phyloP scores from a whole-genome alignment of 2,113 vertebrate genomes.

The Micromys minutus region DNA sequence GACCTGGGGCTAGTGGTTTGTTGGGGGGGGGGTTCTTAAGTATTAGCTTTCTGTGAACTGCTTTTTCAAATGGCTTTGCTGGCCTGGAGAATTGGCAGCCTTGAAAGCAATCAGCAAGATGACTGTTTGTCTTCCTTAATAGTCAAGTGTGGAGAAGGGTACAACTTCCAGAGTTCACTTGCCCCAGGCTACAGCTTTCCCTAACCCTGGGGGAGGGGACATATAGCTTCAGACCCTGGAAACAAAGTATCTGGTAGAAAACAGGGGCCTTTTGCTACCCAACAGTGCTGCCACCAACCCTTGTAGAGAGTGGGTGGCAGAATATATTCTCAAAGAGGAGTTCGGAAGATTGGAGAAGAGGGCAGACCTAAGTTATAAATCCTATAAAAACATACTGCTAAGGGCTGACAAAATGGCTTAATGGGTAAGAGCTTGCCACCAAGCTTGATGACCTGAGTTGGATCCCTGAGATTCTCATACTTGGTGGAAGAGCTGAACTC shows the following conservation, averaged over 20 bases:
- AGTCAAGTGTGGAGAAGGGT: slow-evolving; percentile 41
- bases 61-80: slow-evolving; percentile 63
- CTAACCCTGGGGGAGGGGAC: background rate
- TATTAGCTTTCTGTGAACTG: slow-evolving; percentile 58
- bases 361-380: background rate
- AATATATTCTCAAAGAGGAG: background rate
- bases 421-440: background rate
- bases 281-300: background rate
- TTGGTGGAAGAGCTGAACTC: background rate
- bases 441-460: background rate
- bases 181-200: background rate
- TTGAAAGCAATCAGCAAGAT: slow-evolving; percentile 64
- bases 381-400: background rate
- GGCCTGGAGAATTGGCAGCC: slow-evolving; percentile 65
- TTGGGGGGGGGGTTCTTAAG: background rate
- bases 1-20: slow-evolving; percentile 12
- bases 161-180: slow-evolving; percentile 23
- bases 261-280: background rate
- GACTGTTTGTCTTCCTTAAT: slow-evolving; percentile 48
- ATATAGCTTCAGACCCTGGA: background rate
- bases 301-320: background rate
- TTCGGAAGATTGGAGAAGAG: slow-evolving; percentile 19
- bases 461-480: background rate
- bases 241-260: background rate
- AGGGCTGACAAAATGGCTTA: background rate